These are phyloP conservation scores for Spilosoma lubricipeda DNA, from an alignment of 2,888 invertebrate genomes.

Conservation along the genomic window DNA sequence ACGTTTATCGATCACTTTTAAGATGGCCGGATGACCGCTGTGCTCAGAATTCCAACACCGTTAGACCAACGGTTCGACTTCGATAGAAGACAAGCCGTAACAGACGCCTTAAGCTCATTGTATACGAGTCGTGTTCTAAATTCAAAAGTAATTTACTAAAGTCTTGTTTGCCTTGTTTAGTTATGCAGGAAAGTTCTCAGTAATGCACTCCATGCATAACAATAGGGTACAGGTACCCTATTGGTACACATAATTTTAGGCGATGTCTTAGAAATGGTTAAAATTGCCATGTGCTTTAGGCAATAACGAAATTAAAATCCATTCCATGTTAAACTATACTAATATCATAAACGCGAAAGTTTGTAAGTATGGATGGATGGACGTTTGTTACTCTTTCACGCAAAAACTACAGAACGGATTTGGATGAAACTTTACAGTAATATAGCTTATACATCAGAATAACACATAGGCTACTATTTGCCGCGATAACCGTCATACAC, in stretches of 20 bases:
- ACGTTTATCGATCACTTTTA: slow-evolving; percentile 61
- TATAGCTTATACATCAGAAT: too few species aligned
- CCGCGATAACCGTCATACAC: too few species aligned
- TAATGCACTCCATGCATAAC: slow-evolving; percentile 40
- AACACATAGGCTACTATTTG: too few species aligned
- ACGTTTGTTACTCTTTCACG: too few species aligned
- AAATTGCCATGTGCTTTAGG: not conserved
- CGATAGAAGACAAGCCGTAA: slow-evolving; percentile 29
- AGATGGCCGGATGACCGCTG: slow-evolving; percentile 42
- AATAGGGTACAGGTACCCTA: too few species aligned
- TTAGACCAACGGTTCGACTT: slow-evolving; percentile 65
- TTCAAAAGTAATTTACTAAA: slow-evolving; percentile 42
- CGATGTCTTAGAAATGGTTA: slow-evolving; percentile 1
- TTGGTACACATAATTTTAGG: slow-evolving; percentile 19
- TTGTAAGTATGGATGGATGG: too few species aligned
- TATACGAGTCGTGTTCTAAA: slow-evolving; percentile 57
- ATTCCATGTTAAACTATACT: too few species aligned
- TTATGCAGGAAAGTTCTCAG: slow-evolving; percentile 31
- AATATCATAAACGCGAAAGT: too few species aligned
- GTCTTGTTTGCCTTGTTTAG: slow-evolving; percentile 21
- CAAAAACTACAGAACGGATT: too few species aligned
- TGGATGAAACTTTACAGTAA: too few species aligned
- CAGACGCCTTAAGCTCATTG: slow-evolving; percentile 50
- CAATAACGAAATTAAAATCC: not conserved
- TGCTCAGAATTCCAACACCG: slow-evolving; percentile 64